These are phyloP conservation scores for Dolichotis patagonum DNA, from an alignment of 2,113 vertebrate genomes.

Conservation along the genomic window DNA sequence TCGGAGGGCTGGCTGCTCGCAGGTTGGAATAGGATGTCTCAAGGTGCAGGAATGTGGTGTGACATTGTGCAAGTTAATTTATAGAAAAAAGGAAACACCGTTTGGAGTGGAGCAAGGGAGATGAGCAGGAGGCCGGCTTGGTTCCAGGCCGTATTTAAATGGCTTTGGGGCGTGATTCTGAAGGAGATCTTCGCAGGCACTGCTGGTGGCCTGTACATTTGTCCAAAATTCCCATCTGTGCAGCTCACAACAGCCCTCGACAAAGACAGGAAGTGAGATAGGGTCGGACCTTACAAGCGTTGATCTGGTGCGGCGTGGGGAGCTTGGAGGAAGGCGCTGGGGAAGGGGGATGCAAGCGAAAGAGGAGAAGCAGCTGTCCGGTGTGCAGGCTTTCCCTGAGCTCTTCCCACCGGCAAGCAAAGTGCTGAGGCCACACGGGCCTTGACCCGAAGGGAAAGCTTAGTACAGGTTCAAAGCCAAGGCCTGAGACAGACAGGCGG, in stretches of 20 bases:
- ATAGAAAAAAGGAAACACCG: conserved; percentile 73
- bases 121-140: background rate
- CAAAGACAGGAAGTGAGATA: background rate
- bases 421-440: background rate
- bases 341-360: accelerated
- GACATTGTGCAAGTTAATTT: conserved; percentile 76
- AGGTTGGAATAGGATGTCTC: conserved; percentile 59
- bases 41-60: conserved; percentile 73
- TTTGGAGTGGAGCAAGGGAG: conserved; percentile 46
- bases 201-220: background rate
- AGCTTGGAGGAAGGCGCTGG: background rate
- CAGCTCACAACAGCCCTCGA: background rate
- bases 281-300: too few species aligned
- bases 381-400: background rate
- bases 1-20: conserved; percentile 56
- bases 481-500: background rate
- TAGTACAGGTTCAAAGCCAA: background rate
- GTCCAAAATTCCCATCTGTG: background rate
- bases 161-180: background rate
- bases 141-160: background rate
- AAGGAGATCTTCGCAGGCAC: background rate
- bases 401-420: accelerated
- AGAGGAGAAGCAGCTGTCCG: background rate
- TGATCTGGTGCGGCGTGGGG: background rate
- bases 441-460: background rate